These are phyloP conservation scores for Darevskia mixta DNA, from an alignment of 2,797 vertebrate genomes.

Conservation along the genomic window DNA sequence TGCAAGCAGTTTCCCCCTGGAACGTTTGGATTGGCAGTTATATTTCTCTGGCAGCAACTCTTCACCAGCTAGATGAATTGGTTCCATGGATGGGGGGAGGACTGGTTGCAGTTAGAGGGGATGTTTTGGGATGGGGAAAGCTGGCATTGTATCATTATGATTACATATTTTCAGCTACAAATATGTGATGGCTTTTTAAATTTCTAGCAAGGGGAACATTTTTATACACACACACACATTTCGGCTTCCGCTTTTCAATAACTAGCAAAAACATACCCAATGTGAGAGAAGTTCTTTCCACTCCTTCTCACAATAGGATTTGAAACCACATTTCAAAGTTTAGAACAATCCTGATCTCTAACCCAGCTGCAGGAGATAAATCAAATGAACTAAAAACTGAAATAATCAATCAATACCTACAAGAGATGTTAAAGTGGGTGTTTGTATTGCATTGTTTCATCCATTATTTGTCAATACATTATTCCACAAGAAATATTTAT, in stretches of 20 bases:
- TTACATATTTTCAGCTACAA: too few species aligned
- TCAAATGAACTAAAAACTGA: neutral
- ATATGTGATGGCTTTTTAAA: too few species aligned
- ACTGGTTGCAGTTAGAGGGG: too few species aligned
- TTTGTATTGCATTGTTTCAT: neutral
- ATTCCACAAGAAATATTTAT: too few species aligned
- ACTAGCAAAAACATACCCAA: neutral
- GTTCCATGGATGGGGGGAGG: too few species aligned
- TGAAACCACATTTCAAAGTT: neutral
- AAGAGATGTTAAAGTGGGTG: neutral
- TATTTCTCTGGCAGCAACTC: too few species aligned
- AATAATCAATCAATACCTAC: neutral
- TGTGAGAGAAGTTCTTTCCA: neutral
- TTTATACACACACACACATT: neutral
- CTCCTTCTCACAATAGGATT: neutral
- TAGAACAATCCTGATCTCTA: neutral
- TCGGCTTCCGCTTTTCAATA: neutral
- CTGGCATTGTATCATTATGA: too few species aligned
- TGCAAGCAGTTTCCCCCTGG: too few species aligned
- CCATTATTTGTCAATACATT: neutral
- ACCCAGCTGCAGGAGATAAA: neutral
- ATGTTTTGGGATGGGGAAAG: too few species aligned
- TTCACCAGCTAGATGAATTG: too few species aligned
- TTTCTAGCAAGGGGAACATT: neutral
- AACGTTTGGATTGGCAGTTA: too few species aligned